Conservation (phyloP, 23 tunicate genomes). For the Ciona savignyi region DNA sequence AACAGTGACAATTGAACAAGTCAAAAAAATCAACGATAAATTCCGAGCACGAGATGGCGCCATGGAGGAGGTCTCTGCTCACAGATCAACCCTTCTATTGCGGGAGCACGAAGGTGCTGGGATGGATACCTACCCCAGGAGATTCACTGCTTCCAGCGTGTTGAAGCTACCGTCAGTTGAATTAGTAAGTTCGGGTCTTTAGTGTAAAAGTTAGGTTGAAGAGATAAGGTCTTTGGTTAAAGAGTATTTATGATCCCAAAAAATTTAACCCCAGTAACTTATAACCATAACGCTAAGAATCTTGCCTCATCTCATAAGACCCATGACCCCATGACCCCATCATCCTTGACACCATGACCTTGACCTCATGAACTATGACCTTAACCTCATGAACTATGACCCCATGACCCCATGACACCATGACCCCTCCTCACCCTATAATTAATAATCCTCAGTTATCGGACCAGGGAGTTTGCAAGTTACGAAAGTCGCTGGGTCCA, state of each 20-base stretch:
- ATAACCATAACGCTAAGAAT: too few relatives aligned
- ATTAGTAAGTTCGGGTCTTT: not conserved
- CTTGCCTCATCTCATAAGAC: too few relatives aligned
- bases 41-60: not conserved
- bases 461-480: not conserved
- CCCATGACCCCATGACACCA: too few relatives aligned
- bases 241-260: too few relatives aligned
- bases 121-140: not conserved
- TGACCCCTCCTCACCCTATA: too few relatives aligned
- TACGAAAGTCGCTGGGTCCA: not conserved
- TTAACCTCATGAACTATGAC: too few relatives aligned
- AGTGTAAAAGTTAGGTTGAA: too few relatives aligned
- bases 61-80: not conserved
- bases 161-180: not conserved
- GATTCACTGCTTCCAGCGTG: not conserved
- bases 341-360: too few relatives aligned
- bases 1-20: not conserved
- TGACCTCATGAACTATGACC: too few relatives aligned
- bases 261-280: too few relatives aligned
- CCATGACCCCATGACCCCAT: too few relatives aligned
- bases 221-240: not conserved
- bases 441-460: not conserved
- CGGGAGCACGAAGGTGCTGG: not conserved
- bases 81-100: not conserved
- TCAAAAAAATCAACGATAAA: not conserved